These are phyloP conservation scores for Echiichthys vipera DNA, from an alignment of 2,797 vertebrate species.

Conservation along the genomic window DNA sequence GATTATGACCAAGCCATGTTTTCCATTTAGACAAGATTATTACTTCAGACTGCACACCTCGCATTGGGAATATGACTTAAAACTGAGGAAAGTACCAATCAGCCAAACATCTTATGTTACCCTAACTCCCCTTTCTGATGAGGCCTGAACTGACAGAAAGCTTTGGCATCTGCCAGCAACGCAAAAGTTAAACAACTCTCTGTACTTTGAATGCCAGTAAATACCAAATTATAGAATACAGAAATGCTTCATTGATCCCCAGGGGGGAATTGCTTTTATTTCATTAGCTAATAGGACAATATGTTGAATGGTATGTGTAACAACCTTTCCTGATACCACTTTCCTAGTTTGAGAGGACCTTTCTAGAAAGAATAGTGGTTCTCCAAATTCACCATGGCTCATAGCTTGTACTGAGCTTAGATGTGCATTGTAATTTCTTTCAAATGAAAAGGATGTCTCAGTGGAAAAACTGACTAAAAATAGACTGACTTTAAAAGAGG, in stretches of 20 bases:
- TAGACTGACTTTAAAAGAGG: background rate
- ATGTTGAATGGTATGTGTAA: background rate
- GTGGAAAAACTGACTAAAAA: background rate
- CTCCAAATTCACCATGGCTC: constrained; percentile 14
- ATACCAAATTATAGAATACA: no score
- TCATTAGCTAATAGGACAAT: no score
- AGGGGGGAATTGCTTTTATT: no score
- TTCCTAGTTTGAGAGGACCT: background rate
- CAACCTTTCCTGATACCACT: background rate
- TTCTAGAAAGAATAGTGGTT: background rate
- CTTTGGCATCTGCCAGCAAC: constrained; percentile 35
- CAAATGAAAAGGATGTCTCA: constrained; percentile 1
- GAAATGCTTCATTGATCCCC: no score
- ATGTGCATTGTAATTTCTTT: background rate
- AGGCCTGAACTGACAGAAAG: constrained; percentile 39
- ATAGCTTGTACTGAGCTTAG: background rate
- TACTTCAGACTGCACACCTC: constrained; percentile 73
- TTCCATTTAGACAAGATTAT: constrained; percentile 82
- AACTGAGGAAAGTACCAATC: constrained; percentile 69
- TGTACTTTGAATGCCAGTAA: constrained; percentile 1
- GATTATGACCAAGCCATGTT: constrained; percentile 81
- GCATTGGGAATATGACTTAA: constrained; percentile 75
- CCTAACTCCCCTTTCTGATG: constrained; percentile 31
- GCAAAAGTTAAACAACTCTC: constrained; percentile 39
- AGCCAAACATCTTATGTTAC: constrained; percentile 55